Evolutionary conservation across 53 echinoderm and acorn worm genomes (phyloP).

Genomic region (Zoroaster sp.): DNA sequence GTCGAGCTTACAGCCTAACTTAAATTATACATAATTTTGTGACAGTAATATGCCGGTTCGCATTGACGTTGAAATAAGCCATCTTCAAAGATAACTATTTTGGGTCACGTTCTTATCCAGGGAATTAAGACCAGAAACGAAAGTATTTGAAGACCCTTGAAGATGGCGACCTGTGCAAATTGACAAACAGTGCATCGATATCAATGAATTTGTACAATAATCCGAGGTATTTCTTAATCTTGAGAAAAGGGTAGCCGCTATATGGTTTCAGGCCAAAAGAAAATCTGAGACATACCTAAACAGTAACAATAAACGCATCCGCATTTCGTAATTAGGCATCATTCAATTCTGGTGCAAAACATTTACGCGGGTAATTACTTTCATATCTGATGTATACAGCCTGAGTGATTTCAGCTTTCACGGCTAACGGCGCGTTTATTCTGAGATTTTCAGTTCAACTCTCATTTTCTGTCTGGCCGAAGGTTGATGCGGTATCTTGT

Average conservation of each 20-base stretch:
- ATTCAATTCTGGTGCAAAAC: neutral
- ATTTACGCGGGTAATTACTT: neutral
- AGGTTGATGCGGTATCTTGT: neutral
- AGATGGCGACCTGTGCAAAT: neutral
- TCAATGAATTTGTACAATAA: neutral
- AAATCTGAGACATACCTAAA: neutral
- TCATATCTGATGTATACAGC: neutral
- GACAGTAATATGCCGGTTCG: no score
- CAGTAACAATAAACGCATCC: neutral
- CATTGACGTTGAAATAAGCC: neutral
- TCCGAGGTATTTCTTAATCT: conserved; percentile 7
- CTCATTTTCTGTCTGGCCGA: neutral
- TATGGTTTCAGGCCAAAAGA: neutral
- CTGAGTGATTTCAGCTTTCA: neutral
- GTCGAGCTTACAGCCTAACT: no score
- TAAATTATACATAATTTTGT: no score
- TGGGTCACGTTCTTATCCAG: neutral
- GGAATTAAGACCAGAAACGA: neutral
- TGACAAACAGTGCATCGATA: neutral
- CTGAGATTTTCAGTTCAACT: neutral
- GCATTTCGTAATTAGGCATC: neutral
- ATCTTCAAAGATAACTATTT: neutral
- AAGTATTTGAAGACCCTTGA: neutral
- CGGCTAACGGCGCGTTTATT: neutral
- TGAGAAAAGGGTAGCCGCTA: neutral